Percentiles rank a stretch among this genome's conserved stretches.
phyloP scores from a whole-genome alignment of 1,140 invertebrate species.

The Drosophila guanche region DNA sequence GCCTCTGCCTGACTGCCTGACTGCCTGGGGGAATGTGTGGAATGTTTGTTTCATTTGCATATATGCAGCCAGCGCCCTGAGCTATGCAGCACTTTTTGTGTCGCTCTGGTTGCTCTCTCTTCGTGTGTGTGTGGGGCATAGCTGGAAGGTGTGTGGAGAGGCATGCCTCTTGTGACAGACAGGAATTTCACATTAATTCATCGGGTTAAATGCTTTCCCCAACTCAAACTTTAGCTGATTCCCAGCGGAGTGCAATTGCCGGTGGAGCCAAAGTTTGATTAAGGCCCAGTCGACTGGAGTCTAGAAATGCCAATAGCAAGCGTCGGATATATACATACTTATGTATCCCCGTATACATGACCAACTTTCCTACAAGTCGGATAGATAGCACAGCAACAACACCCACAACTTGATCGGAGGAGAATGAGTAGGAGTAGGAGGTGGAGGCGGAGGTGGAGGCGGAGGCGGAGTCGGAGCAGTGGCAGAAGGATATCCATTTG shows the following conservation, averaged over 20 bases:
- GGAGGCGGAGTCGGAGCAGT: constrained; percentile 6
- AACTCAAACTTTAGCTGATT: constrained; percentile 13
- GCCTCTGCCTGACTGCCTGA: constrained; percentile 14
- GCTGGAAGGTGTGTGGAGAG: constrained; percentile 44
- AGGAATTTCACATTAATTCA: constrained; percentile 41
- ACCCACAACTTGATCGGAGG: constrained; percentile 37
- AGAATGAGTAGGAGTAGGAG: neutral
- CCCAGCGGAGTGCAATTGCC: neutral
- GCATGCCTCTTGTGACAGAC: constrained; percentile 5
- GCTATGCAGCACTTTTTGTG: constrained; percentile 55
- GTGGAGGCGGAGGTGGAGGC: neutral
- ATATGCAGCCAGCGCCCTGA: constrained; percentile 41
- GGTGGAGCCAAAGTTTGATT: constrained; percentile 61
- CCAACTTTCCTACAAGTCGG: constrained; percentile 59
- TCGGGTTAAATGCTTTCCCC: constrained; percentile 22
- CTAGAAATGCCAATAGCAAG: constrained; percentile 42
- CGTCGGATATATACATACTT: constrained; percentile 14
- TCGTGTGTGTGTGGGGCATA: constrained; percentile 8
- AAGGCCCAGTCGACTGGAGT: constrained; percentile 39
- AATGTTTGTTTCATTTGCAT: constrained; percentile 46
- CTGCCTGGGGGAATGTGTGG: constrained; percentile 23
- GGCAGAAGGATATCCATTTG: constrained; percentile 71
- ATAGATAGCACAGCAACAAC: constrained; percentile 27
- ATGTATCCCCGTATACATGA: constrained; percentile 28
- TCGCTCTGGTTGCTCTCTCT: too few relatives aligned